A percentile compares a stretch with the other conserved stretches of the same genome.
Evolutionary conservation across 2,888 invertebrate species (phyloP).

Genomic region (Platycheirus albimanus): DNA sequence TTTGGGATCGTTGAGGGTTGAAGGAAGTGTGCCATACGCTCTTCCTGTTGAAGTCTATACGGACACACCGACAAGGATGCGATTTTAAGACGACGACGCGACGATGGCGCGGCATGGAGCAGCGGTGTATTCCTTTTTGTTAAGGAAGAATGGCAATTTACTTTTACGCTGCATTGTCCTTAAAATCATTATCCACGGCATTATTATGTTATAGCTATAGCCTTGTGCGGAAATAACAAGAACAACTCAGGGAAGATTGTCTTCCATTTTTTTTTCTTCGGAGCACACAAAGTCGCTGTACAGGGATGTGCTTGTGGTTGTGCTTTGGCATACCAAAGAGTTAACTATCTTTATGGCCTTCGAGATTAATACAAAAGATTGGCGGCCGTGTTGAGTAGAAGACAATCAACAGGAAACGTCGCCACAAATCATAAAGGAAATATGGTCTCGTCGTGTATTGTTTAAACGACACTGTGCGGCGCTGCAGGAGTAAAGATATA

Average conservation of each 20-base stretch:
- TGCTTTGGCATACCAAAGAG: slow-evolving; percentile 31
- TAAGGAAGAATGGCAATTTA: slow-evolving; percentile 58
- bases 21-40: slow-evolving; percentile 65
- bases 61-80: neutral
- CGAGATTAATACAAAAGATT: slow-evolving; percentile 64
- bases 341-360: slow-evolving; percentile 57
- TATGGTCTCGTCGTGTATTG: slow-evolving; percentile 29
- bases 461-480: neutral
- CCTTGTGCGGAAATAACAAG: slow-evolving; percentile 59
- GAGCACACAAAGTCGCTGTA: slow-evolving; percentile 1
- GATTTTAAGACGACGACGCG: neutral
- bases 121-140: slow-evolving; percentile 51
- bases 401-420: slow-evolving; percentile 56
- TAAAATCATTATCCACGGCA: slow-evolving; percentile 68
- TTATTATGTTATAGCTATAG: slow-evolving; percentile 33
- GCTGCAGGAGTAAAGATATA: slow-evolving; percentile 12
- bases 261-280: slow-evolving; percentile 43
- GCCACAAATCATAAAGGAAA: slow-evolving; percentile 57
- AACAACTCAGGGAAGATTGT: slow-evolving; percentile 55
- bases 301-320: slow-evolving; percentile 3
- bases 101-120: neutral
- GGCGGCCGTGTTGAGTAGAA: slow-evolving; percentile 53
- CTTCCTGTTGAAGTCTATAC: slow-evolving; percentile 30
- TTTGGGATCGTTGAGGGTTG: slow-evolving; percentile 30
- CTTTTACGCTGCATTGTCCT: slow-evolving; percentile 65